Evolutionary conservation across 53 echinoderm and acorn worm genomes (phyloP).

Genomic region (Holothuria scabra): DNA sequence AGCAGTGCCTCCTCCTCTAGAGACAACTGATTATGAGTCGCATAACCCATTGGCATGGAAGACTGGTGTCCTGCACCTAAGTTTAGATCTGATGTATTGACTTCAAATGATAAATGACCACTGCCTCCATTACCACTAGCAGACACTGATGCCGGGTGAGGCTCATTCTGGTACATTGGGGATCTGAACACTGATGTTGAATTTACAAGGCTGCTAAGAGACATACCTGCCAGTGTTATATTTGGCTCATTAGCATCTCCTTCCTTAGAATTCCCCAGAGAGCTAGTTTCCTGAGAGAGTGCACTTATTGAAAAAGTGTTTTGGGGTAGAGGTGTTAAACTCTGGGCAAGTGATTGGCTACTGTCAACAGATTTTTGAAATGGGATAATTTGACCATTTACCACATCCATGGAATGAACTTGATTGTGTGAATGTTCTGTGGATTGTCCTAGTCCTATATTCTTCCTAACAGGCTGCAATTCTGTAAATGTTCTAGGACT

Average conservation of each 20-base stretch:
- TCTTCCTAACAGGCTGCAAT: slow-evolving; percentile 18
- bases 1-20: slow-evolving; percentile 17
- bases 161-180: too few species aligned
- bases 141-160: too few species aligned
- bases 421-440: not conserved
- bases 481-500: slow-evolving; percentile 20
- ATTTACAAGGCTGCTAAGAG: too few species aligned
- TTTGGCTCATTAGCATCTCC: not conserved
- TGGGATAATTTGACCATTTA: not conserved
- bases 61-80: not conserved
- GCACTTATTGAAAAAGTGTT: too few species aligned
- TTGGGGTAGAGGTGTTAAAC: too few species aligned
- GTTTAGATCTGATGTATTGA: not conserved
- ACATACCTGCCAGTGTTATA: slow-evolving; percentile 11
- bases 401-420: slow-evolving; percentile 1
- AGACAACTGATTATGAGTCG: slow-evolving; percentile 14
- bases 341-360: too few species aligned
- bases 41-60: not conserved
- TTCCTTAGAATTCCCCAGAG: too few species aligned
- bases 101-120: slow-evolving; percentile 22
- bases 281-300: too few species aligned
- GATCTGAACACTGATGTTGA: too few species aligned
- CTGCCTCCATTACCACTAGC: not conserved
- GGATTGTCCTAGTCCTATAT: not conserved
- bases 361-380: too few species aligned